Evolutionary conservation across 2,113 vertebrate species (phyloP), one percentile per base, ranked within the genome.

Genomic region (Ceyx margarethae): DNA sequence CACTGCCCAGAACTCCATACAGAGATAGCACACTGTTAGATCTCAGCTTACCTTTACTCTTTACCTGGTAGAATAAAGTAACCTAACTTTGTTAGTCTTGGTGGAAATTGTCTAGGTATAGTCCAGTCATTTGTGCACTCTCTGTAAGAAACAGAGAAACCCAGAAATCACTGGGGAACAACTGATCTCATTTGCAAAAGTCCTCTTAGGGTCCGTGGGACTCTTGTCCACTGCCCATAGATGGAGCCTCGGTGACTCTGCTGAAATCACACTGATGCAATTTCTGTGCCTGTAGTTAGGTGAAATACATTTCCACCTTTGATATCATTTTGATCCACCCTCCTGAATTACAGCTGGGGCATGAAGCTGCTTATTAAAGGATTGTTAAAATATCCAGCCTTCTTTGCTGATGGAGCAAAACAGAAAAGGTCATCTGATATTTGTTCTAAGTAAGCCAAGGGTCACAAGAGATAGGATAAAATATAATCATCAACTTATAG

Each of bases 301-400:
- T 33, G 9, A 79, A 89, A 79, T 31, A 67, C 7, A 25, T 73
- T 80, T 72, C 56, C 33, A 87, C 64, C 42, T 51, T 76, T 28
- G 68, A 33, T 29, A 64, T 22, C 13, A 69, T 81, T 76, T 89
- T 79, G 71, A 87, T 80, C 42, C 78, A 54, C 60, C 29, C 51
- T 79, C 51, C 31, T 73, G 64, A 69, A 82, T 35, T 5, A 10
- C 29, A 89, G 26, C 29, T 75, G 46, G 9, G 25, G 7, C 42
- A 54, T 15, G 46, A 91, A 94, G n/a, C 64, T 91, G 75, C 29
- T 93, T 80, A 82, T 94, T 92, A 94, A 91, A 91, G 53, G 45
- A 45, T 86, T 14, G 3, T 64, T 85, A 82, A 81, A 89, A 87
- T 25, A 92, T 9, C 60, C 68, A 71, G 28, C 26, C 56, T 14